Base-by-base conservation (phyloP, 1,140 invertebrate species). In the Papilio polytes region DNA sequence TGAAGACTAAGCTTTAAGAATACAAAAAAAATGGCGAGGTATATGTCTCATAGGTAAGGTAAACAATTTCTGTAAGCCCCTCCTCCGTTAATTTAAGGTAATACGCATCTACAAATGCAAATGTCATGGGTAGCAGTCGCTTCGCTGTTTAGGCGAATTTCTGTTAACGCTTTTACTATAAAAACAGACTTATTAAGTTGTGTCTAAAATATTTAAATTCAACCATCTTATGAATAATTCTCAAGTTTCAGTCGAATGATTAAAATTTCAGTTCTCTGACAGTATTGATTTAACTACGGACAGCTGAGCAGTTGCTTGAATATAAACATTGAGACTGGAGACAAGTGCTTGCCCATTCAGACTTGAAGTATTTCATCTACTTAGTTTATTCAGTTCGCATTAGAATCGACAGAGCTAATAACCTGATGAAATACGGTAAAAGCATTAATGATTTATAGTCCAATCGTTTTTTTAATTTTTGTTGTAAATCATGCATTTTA, bases 181-280 rank as follows among this genome's bases (percentile, higher is more conserved):
- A 13, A 48, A 48, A 48, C 46, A 15, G 13, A 18, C 18, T 51
- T 7, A 51, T 18, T 51, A 18, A 51, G 13, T 51, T 51, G 4
- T 15, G 48, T 51, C 13, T 56, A 56, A n/a, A 20, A 20, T 56
- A 56, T 56, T n/a, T n/a, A 20, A 56, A 56, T 56, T 20, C 53
- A 56, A 56, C 53, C 20, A 56, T 20, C 53, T 56, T 56, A 56
- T 56, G 10, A 22, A 63, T 2, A 63, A 12, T 63, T 63, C 56
- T 59, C 20, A 70, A 70, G 63, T 15, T 12, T 63, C 10, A 31
- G 12, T 70, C 31, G 26, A 70, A 36, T 70, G 26, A 70, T 70
- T 31, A 70, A 70, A 70, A 70, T 70, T 70, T 70, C 63, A 70
- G 13, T 70, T 70, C 63, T 70, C 22, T 31, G 26, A 70, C 63